Base-by-base conservation (phyloP, 2,113 vertebrate genomes). In the Mola mola region DNA sequence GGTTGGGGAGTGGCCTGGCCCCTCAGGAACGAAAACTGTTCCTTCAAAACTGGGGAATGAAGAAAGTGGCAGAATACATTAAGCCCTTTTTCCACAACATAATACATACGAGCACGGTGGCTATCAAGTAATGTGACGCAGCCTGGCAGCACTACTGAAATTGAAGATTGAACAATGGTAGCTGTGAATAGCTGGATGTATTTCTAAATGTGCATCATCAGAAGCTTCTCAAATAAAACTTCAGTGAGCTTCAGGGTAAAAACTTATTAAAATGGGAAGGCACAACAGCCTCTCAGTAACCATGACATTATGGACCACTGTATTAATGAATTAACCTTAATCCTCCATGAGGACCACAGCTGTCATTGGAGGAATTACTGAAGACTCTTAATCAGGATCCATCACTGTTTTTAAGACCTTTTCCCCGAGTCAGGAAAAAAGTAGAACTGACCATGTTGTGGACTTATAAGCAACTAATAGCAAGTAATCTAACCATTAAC, bases 41-140 rank as follows among this genome's bases (percentile, higher is more conserved):
- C 88, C 88, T 2, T 95, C 95, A 0, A 61, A 43, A 83, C 95
- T 96, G 75, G 65, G 11, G 33, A 29, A n/a, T 9, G n/a, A 67
- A 15, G 58, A 1, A 8, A 24, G 44, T 42, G n/a, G n/a, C n/a
- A n/a, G n/a, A n/a, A n/a, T n/a, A n/a, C n/a, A n/a, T n/a, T n/a
- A n/a, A n/a, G n/a, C n/a, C n/a, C n/a, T n/a, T n/a, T n/a, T n/a
- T n/a, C n/a, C n/a, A n/a, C n/a, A n/a, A n/a, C n/a, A n/a, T n/a
- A n/a, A n/a, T n/a, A n/a, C n/a, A n/a, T n/a, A n/a, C n/a, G n/a
- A n/a, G n/a, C n/a, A 44, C 58, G 50, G 36, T 21, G 34, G 22
- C 38, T 33, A 38, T 26, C 11, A 26, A 20, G 52, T 33, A 8
- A 62, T 41, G 5, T 1, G 26, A n/a, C n/a, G n/a, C n/a, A n/a